These are phyloP conservation scores for Seira musarum DNA, from an alignment of 2,888 invertebrate genomes.

Conservation along the genomic window DNA sequence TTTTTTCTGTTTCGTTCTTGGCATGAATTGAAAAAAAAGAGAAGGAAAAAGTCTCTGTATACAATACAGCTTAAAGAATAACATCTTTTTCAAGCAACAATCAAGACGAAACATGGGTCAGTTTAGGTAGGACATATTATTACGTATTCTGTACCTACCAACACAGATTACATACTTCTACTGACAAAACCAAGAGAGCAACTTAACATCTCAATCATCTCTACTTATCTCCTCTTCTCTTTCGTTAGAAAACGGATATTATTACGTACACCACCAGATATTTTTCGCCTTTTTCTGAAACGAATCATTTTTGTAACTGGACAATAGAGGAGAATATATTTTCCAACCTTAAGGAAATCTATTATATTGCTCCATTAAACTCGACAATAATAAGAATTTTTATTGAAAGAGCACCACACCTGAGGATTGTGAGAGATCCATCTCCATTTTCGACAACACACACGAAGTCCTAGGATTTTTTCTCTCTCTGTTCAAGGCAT, in stretches of 20 bases:
- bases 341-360: not conserved
- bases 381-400: not conserved
- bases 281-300: slow-evolving; percentile 28
- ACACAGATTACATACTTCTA: slow-evolving; percentile 1
- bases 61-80: not conserved
- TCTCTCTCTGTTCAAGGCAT: too few species aligned
- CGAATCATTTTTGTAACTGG: slow-evolving; percentile 40
- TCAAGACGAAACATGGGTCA: slow-evolving; percentile 41
- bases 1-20: too few species aligned
- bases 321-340: slow-evolving; percentile 40
- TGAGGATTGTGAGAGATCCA: slow-evolving; percentile 21
- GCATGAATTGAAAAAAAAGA: not conserved
- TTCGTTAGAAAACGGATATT: slow-evolving; percentile 40
- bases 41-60: not conserved
- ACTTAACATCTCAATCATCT: slow-evolving; percentile 49
- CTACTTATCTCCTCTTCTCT: not conserved
- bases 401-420: slow-evolving; percentile 41
- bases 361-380: slow-evolving; percentile 45
- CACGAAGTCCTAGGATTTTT: too few species aligned
- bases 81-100: slow-evolving; percentile 18
- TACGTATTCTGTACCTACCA: not conserved
- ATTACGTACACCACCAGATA: slow-evolving; percentile 8
- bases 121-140: slow-evolving; percentile 15
- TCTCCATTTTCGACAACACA: too few species aligned
- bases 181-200: not conserved